These are phyloP conservation scores for Drosophila aldrichi DNA, from an alignment of 2,888 invertebrate species.

Conservation along the genomic window DNA sequence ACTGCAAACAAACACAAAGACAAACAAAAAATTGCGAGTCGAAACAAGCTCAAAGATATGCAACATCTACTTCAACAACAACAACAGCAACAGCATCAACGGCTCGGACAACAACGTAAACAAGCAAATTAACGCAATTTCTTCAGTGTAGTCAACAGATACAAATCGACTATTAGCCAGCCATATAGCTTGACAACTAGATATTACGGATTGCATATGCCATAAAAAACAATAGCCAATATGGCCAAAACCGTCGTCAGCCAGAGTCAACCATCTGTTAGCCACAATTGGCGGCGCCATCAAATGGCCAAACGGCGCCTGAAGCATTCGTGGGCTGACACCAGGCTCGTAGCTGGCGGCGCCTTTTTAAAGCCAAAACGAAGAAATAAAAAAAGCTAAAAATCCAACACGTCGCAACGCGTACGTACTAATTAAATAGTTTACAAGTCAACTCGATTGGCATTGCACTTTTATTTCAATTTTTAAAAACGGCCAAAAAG, in stretches of 20 bases:
- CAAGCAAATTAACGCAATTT: conserved; percentile 76
- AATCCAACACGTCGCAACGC: conserved; percentile 69
- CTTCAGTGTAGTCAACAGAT: conserved; percentile 39
- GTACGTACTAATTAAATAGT: conserved; percentile 79
- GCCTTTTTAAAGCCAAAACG: conserved; percentile 75
- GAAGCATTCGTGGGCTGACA: conserved; percentile 64
- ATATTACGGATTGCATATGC: conserved; percentile 49
- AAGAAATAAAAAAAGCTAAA: conserved; percentile 42
- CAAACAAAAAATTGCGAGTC: conserved; percentile 21
- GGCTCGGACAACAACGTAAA: conserved; percentile 60
- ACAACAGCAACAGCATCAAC: conserved; percentile 30
- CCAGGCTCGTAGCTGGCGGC: conserved; percentile 59
- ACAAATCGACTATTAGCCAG: conserved; percentile 58
- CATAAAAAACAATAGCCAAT: conserved; percentile 46
- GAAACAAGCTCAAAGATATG: conserved; percentile 47
- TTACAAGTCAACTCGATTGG: conserved; percentile 76
- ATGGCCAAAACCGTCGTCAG: conserved; percentile 30
- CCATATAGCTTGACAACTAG: conserved; percentile 30
- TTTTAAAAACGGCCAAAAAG: not conserved
- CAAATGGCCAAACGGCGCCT: conserved; percentile 71
- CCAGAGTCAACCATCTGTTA: conserved; percentile 19
- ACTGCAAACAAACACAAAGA: conserved; percentile 47
- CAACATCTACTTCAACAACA: conserved; percentile 13
- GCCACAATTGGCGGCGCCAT: conserved; percentile 66
- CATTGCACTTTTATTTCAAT: not conserved